These are phyloP conservation scores for Drosophila watanabei DNA, from an alignment of 1,140 invertebrate species.

Conservation along the genomic window DNA sequence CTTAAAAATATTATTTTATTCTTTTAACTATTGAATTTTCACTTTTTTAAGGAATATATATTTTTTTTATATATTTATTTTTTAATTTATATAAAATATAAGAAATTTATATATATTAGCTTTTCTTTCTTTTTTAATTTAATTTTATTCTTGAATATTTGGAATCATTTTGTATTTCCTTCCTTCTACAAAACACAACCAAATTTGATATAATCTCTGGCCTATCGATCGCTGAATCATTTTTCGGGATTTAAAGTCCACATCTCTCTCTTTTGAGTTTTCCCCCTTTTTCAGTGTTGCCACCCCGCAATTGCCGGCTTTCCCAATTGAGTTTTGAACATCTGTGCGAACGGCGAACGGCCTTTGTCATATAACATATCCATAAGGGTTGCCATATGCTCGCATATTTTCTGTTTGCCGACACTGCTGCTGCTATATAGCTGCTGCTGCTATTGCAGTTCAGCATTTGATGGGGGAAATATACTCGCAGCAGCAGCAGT, in stretches of 20 bases:
- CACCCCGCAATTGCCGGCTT: constrained; percentile 48
- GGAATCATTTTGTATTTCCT: neutral
- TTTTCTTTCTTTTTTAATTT: neutral
- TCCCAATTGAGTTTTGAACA: constrained; percentile 50
- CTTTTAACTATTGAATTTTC: neutral
- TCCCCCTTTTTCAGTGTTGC: constrained; percentile 59
- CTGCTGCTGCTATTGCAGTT: constrained; percentile 31
- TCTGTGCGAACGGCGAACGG: constrained; percentile 40
- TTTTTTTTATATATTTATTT: neutral
- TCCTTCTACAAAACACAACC: neutral
- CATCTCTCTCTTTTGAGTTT: constrained; percentile 11
- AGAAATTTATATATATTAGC: neutral
- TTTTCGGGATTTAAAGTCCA: constrained; percentile 13
- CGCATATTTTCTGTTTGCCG: constrained; percentile 66
- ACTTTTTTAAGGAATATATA: too few relatives aligned
- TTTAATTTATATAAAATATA: neutral
- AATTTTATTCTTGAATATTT: neutral
- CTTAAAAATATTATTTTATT: neutral
- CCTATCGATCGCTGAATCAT: constrained; percentile 31
- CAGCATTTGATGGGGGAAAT: constrained; percentile 57
- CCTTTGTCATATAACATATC: constrained; percentile 53
- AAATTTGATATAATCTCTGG: neutral
- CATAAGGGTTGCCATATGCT: constrained; percentile 82
- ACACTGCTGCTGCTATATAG: neutral
- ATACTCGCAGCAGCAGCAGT: constrained; percentile 12